Evolutionary conservation across 2,888 invertebrate species (phyloP).

Genomic region (Meghimatium bilineatum): DNA sequence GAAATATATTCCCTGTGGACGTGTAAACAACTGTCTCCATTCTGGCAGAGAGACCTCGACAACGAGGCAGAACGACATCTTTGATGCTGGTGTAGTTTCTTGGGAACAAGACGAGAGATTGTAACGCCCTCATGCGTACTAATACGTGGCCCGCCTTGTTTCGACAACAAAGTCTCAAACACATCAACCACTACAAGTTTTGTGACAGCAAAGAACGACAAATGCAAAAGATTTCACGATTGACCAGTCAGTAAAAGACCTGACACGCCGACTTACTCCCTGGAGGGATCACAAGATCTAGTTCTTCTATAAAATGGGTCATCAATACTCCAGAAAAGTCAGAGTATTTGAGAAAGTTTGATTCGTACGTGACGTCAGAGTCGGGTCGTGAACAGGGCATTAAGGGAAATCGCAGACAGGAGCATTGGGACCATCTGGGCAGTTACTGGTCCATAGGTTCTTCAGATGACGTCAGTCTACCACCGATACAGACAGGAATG

Average conservation of each 20-base stretch:
- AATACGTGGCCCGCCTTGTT: background rate
- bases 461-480: no score
- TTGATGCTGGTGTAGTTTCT: background rate
- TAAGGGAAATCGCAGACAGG: slow-evolving; percentile 13
- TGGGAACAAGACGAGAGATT: background rate
- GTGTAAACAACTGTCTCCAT: slow-evolving; percentile 33
- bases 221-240: slow-evolving; percentile 43
- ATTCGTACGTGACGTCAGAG: background rate
- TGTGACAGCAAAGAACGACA: slow-evolving; percentile 9
- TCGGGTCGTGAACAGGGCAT: slow-evolving; percentile 6
- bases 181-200: slow-evolving; percentile 3
- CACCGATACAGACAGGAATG: no score
- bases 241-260: slow-evolving; percentile 42
- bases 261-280: slow-evolving; percentile 12
- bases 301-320: background rate
- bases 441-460: background rate
- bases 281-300: background rate
- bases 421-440: slow-evolving; percentile 29
- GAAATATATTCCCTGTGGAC: slow-evolving; percentile 25
- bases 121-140: slow-evolving; percentile 37
- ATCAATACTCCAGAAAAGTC: slow-evolving; percentile 14
- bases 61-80: background rate
- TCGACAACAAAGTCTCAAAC: background rate
- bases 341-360: background rate
- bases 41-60: background rate